phyloP scores from a whole-genome alignment of 2,797 vertebrate species.

The Otus scops region DNA sequence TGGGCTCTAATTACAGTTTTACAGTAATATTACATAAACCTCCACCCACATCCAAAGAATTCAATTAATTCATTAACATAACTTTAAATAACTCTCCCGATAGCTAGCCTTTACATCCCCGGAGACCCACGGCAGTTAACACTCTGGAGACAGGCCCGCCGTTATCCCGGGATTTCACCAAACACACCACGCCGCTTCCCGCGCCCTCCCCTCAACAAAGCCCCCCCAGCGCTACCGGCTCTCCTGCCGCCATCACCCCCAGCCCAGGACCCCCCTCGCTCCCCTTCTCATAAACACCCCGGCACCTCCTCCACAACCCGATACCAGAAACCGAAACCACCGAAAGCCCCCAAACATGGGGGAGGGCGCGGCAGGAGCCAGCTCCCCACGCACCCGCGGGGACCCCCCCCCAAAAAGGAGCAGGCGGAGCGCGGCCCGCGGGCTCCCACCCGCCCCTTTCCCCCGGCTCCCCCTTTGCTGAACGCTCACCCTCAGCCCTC shows the following conservation, averaged over 20 bases:
- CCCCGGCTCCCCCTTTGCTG: too few relatives aligned
- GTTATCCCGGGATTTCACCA: rapidly evolving
- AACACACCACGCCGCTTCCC: too few relatives aligned
- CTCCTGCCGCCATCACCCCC: too few relatives aligned
- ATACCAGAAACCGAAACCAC: background rate
- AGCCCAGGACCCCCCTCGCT: background rate
- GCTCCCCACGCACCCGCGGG: background rate
- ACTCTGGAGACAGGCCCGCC: background rate
- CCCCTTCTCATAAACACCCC: background rate
- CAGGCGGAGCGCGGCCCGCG: too few relatives aligned
- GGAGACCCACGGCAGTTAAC: too few relatives aligned
- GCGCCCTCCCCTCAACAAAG: background rate
- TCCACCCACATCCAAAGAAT: too few relatives aligned
- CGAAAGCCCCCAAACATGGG: background rate
- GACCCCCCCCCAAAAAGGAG: background rate
- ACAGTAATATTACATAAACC: too few relatives aligned
- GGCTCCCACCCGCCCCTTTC: too few relatives aligned
- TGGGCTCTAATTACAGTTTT: background rate
- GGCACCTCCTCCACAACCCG: background rate
- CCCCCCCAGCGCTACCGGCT: background rate
- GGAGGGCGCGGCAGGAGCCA: background rate
- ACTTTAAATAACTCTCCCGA: too few relatives aligned
- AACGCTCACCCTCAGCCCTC: too few relatives aligned
- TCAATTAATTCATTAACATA: rapidly evolving
- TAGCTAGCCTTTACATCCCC: background rate